phyloP scores from a whole-genome alignment of 2,797 vertebrate genomes.

The Acropternis orthonyx region DNA sequence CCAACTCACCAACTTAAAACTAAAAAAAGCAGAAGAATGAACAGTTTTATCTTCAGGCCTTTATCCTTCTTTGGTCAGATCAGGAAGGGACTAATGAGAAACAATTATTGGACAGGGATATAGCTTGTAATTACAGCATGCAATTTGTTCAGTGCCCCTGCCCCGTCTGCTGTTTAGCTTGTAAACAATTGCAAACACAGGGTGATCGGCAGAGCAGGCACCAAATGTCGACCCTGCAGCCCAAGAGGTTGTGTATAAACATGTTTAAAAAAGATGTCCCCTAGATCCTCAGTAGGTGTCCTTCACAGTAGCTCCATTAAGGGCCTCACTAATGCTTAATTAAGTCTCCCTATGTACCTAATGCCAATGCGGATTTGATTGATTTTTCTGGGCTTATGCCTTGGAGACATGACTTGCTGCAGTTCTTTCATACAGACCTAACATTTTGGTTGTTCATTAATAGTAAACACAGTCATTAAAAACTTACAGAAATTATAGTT shows the following conservation, averaged over 20 bases:
- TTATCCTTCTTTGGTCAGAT: not conserved
- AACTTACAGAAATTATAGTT: not conserved
- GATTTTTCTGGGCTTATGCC: not conserved
- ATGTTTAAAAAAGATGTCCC: not conserved
- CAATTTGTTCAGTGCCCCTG: not conserved
- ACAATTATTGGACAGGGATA: not conserved
- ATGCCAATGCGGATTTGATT: not conserved
- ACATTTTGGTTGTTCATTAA: not conserved
- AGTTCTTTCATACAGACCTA: not conserved
- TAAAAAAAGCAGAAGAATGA: not conserved
- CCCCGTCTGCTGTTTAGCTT: not conserved
- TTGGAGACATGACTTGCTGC: not conserved
- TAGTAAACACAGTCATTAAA: not conserved
- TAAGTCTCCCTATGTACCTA: not conserved
- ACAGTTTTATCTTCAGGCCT: not conserved
- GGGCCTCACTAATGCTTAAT: not conserved
- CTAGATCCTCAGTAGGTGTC: not conserved
- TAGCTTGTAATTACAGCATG: not conserved
- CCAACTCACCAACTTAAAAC: not conserved
- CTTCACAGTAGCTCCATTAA: not conserved
- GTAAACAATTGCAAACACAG: not conserved
- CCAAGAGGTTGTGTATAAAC: not conserved
- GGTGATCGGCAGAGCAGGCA: not conserved
- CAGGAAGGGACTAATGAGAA: slow-evolving; percentile 8
- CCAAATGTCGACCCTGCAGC: not conserved